Evolutionary conservation across 2,888 invertebrate species (phyloP), one percentile per base, ranked within the genome.

Genomic region (Cinara cedri): DNA sequence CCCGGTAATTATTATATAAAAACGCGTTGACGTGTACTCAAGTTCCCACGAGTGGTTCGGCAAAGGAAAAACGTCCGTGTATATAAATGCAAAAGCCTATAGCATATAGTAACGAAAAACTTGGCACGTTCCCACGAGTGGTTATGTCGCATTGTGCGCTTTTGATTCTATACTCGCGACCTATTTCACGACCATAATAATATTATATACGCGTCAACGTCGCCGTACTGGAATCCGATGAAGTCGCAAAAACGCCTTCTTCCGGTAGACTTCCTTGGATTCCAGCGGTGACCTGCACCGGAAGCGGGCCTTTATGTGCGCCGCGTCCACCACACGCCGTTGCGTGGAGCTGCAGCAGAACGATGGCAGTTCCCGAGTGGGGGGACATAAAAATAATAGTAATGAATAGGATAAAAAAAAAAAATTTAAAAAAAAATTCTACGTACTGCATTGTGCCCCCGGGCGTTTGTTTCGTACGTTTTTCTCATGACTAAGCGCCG

Each of bases 211-310:
- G n/a, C n/a, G n/a, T n/a, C n/a, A n/a, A n/a, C n/a, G n/a, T 16
- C 11, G n/a, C n/a, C 72, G 24, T 44, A 46, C 63, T 14, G 55
- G 51, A 68, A 76, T 76, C 76, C 76, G 68, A 34, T 10, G 49
- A 49, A 76, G 76, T 76, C 76, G 68, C 3, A 76, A 76, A 68
- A 68, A 76, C 76, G 76, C 76, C 76, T 76, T 68, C 76, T 76
- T 76, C 76, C 76, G 76, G 76, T 76, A 76, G 68, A 76, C 76
- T 76, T 76, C 76, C 66, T 46, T 46, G 76, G 76, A 76, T 76
- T 76, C 76, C 76, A 55, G 68, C 72, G 19, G 76, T 19, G 76
- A 66, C 66, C 65, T 66, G 66, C 65, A 76, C 76, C 76, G 68
- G 76, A 76, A 68, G 34, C 34, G 34, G 66, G 57, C 76, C 76